phyloP scores from a whole-genome alignment of 2,888 invertebrate species.

The Pristionchus arcanus region DNA sequence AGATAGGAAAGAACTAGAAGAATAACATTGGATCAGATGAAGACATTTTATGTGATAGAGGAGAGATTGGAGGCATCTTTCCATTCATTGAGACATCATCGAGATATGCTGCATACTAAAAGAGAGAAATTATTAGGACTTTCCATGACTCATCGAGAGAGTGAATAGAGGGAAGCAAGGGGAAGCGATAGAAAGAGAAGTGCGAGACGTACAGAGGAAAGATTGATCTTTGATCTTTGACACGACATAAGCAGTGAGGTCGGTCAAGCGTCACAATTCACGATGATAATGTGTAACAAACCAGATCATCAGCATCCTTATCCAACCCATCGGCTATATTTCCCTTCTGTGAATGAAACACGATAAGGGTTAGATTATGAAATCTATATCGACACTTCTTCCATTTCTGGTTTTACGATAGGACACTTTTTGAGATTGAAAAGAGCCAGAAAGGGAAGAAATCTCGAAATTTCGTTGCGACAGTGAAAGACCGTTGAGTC shows the following conservation, averaged over 20 bases:
- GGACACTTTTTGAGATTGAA: no score
- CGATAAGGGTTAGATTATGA: conserved; percentile 33
- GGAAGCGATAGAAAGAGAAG: conserved; percentile 26
- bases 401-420: neutral
- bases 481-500: neutral
- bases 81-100: conserved; percentile 69
- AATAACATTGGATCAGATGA: conserved; percentile 73
- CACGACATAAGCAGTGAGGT: neutral
- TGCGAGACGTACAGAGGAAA: neutral
- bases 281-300: conserved; percentile 34
- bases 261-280: neutral
- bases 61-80: conserved; percentile 66
- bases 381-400: neutral
- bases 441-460: no score
- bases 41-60: conserved; percentile 70
- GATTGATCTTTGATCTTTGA: conserved; percentile 37
- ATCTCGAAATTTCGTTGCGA: no score
- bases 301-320: conserved; percentile 53
- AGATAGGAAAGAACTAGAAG: conserved; percentile 60
- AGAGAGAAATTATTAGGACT: conserved; percentile 22
- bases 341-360: conserved; percentile 52
- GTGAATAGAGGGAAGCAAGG: neutral
- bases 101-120: conserved; percentile 75
- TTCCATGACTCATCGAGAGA: neutral
- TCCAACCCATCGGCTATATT: conserved; percentile 52